phyloP scores from a whole-genome alignment of 1,140 invertebrate species.

The Hyphantria cunea region DNA sequence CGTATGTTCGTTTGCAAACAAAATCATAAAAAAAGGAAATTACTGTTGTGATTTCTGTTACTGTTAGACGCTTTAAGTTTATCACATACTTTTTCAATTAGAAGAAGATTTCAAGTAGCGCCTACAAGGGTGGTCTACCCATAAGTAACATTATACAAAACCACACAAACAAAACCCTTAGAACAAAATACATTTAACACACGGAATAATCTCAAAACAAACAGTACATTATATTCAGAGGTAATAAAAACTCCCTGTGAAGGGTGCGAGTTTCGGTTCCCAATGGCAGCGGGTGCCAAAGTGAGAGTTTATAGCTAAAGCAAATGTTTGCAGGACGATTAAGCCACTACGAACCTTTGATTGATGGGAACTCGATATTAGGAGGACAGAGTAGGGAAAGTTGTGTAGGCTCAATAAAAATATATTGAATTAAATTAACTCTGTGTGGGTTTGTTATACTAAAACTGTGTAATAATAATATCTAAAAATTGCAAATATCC shows the following conservation, averaged over 20 bases:
- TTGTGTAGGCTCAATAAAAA: not conserved
- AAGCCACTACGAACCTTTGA: constrained; percentile 51
- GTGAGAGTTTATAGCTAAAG: constrained; percentile 42
- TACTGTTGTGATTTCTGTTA: no score
- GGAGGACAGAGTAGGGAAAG: constrained; percentile 38
- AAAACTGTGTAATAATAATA: no score
- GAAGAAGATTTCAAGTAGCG: no score
- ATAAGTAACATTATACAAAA: not conserved
- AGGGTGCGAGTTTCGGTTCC: constrained; percentile 13
- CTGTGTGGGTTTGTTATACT: no score
- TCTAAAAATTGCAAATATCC: no score
- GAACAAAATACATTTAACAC: not conserved
- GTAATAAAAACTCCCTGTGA: constrained; percentile 6
- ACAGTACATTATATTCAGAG: constrained; percentile 2
- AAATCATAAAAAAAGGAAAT: no score
- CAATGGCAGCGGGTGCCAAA: constrained; percentile 44
- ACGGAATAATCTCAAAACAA: not conserved
- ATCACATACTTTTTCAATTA: no score
- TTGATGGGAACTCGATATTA: constrained; percentile 60
- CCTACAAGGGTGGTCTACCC: no score
- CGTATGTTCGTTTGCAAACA: no score
- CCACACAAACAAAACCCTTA: not conserved
- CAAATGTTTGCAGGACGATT: constrained; percentile 72
- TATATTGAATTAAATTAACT: no score
- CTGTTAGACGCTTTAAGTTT: no score